Percentiles rank a stretch among this genome's conserved stretches.
These are phyloP conservation scores for Botrylloides violaceus DNA, from an alignment of 23 tunicate species.

Conservation along the genomic window DNA sequence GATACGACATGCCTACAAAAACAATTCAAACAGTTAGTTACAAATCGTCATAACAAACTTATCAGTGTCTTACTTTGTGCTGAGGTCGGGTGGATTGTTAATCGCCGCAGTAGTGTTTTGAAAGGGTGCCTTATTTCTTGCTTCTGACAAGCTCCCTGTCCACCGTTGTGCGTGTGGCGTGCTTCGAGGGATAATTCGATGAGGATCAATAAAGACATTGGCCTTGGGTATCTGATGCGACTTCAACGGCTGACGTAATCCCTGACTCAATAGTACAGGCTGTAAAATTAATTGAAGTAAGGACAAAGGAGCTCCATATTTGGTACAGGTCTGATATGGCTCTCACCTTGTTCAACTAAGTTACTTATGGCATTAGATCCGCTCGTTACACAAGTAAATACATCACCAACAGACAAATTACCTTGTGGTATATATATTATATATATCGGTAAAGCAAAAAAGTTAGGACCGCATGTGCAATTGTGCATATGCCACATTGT, in stretches of 20 bases:
- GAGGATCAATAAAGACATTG: background rate
- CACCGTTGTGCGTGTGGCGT: background rate
- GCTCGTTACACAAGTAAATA: too few relatives aligned
- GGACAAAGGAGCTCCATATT: too few relatives aligned
- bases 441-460: too few relatives aligned
- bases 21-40: background rate
- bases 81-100: background rate
- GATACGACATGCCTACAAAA: background rate
- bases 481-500: too few relatives aligned
- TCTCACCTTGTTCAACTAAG: too few relatives aligned
- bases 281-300: background rate
- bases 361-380: too few relatives aligned
- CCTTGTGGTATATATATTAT: too few relatives aligned
- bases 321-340: too few relatives aligned
- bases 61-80: background rate
- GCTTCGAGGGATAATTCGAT: background rate
- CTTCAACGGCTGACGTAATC: slow-evolving; percentile 9
- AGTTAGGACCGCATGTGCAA: too few relatives aligned
- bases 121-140: background rate
- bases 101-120: background rate
- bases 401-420: too few relatives aligned
- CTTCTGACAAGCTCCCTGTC: background rate
- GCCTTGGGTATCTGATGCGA: background rate
- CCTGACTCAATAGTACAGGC: slow-evolving; percentile 4
- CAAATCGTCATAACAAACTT: too few relatives aligned